Conservation (phyloP, 1,140 invertebrate species). For the Drosophila funebris region DNA sequence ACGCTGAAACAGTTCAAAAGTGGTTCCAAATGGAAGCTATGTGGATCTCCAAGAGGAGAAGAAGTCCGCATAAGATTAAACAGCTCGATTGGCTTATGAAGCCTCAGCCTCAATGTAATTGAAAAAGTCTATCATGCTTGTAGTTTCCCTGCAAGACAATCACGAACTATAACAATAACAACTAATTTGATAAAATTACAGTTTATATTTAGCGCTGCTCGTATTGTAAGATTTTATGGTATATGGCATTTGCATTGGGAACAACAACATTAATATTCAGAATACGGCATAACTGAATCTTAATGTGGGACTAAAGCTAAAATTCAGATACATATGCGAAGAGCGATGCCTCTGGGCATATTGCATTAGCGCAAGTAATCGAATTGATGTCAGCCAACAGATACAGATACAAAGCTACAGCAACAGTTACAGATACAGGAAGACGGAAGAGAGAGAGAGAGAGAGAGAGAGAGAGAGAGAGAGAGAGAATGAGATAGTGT, state of each 20-base stretch:
- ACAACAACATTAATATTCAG: slow-evolving; percentile 20
- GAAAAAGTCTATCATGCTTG: too few relatives aligned
- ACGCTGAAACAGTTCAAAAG: too few relatives aligned
- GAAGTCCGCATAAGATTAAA: too few relatives aligned
- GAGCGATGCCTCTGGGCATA: slow-evolving; percentile 11
- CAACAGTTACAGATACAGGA: not conserved
- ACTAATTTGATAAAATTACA: not conserved
- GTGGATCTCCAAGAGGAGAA: too few relatives aligned
- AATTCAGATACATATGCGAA: slow-evolving; percentile 6
- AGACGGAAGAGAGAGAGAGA: not conserved
- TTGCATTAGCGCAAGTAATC: slow-evolving; percentile 27
- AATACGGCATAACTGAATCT: slow-evolving; percentile 11
- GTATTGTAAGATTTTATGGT: not conserved
- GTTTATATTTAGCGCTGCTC: not conserved
- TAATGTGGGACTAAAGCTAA: slow-evolving; percentile 7
- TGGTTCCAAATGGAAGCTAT: too few relatives aligned
- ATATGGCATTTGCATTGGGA: not conserved
- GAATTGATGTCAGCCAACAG: slow-evolving; percentile 21
- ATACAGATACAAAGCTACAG: not conserved
- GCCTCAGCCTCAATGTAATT: too few relatives aligned
- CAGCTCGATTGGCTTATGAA: too few relatives aligned
- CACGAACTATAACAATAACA: not conserved
- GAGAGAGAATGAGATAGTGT: not conserved
- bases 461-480: slow-evolving; percentile 1
- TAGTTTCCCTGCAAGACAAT: not conserved